These are phyloP conservation scores for Phengaris alcon DNA, from an alignment of 2,888 invertebrate species.

Conservation along the genomic window DNA sequence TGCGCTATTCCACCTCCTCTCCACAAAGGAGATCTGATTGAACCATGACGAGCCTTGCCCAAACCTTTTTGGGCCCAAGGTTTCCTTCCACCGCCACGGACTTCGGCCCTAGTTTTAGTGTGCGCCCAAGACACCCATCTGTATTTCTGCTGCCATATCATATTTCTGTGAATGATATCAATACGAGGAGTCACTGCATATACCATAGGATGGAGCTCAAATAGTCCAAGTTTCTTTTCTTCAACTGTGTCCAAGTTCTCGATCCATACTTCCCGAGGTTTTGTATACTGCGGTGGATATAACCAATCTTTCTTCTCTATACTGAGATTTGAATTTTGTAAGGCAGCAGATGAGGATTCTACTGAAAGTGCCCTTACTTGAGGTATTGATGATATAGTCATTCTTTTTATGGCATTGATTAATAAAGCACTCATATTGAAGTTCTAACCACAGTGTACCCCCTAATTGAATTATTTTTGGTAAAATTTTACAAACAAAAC, in stretches of 20 bases:
- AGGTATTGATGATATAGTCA: constrained; percentile 54
- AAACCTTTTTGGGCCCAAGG: constrained; percentile 98
- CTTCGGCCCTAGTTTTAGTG: constrained; percentile 89
- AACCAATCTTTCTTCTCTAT: constrained; percentile 69
- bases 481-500: background rate
- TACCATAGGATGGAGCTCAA: constrained; percentile 93
- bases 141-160: constrained; percentile 91
- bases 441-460: background rate
- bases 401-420: constrained; percentile 61
- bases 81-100: constrained; percentile 92
- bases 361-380: constrained; percentile 56
- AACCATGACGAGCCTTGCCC: constrained; percentile 95
- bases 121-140: constrained; percentile 89
- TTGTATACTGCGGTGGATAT: constrained; percentile 76
- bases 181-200: constrained; percentile 91
- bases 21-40: constrained; percentile 93
- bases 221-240: constrained; percentile 88
- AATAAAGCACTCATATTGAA: constrained; percentile 56
- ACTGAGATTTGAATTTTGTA: constrained; percentile 45
- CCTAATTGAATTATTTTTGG: background rate
- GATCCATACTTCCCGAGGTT: constrained; percentile 90
- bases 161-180: constrained; percentile 91
- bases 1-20: constrained; percentile 90
- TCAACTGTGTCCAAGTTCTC: constrained; percentile 88
- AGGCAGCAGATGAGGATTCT: constrained; percentile 38